phyloP scores from a whole-genome alignment of 2,113 vertebrate species.

The Gymnarchus niloticus region DNA sequence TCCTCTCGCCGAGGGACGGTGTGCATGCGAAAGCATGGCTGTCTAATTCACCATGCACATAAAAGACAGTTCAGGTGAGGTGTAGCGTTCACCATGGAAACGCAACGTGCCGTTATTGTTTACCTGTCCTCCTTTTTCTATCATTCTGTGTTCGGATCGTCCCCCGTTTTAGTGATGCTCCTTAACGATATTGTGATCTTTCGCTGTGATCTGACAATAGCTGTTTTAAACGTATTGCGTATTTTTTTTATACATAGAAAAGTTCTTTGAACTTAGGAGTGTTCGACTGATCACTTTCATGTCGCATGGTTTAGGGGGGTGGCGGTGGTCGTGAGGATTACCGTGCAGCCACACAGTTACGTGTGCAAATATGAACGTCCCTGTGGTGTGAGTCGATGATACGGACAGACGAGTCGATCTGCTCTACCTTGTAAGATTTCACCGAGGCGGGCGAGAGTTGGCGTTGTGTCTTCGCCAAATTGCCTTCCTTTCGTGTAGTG shows the following conservation, averaged over 20 bases:
- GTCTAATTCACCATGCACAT: background rate
- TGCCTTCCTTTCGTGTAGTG: conserved; percentile 34
- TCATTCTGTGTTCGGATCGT: background rate
- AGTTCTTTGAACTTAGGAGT: background rate
- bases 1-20: conserved; percentile 38
- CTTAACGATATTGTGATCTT: background rate
- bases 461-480: conserved; percentile 33
- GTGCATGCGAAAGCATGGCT: conserved; percentile 30
- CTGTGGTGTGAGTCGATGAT: background rate
- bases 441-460: conserved; percentile 6
- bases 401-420: conserved; percentile 30
- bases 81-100: background rate
- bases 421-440: conserved; percentile 33
- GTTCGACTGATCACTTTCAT: background rate
- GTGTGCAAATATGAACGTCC: conserved; percentile 41
- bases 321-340: conserved; percentile 38
- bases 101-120: background rate
- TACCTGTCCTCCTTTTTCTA: background rate
- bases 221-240: background rate
- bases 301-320: conserved; percentile 12
- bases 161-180: background rate
- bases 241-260: background rate
- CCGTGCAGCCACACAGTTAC: conserved; percentile 41
- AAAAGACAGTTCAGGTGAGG: background rate
- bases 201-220: background rate